These are phyloP conservation scores for Oikopleura vanhoeffeni DNA, from an alignment of 23 tunicate species.

Conservation along the genomic window DNA sequence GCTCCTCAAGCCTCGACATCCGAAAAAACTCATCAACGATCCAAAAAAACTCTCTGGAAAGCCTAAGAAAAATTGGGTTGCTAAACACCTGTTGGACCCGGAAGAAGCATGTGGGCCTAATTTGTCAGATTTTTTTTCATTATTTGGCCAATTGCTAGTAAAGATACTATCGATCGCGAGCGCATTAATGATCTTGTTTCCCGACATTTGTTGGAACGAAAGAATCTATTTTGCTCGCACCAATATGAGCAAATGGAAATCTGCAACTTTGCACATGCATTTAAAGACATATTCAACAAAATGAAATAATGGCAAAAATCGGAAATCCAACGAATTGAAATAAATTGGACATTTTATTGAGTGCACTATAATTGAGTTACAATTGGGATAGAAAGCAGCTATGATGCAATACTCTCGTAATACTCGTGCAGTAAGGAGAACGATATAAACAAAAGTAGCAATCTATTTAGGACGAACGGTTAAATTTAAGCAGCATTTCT, in stretches of 20 bases:
- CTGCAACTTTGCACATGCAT: not conserved
- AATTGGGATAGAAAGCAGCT: not conserved
- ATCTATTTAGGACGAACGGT: not conserved
- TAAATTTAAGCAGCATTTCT: no score
- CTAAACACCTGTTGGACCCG: not conserved
- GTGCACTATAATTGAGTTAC: not conserved
- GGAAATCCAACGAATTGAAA: not conserved
- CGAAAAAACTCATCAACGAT: not conserved
- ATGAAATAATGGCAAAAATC: not conserved
- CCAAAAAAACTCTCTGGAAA: not conserved
- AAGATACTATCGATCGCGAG: not conserved
- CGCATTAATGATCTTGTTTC: not conserved
- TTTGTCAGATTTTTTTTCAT: not conserved
- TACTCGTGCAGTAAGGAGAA: not conserved
- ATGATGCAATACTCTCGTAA: not conserved
- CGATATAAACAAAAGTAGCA: not conserved
- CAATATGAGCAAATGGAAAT: slow-evolving; percentile 15
- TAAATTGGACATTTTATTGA: not conserved
- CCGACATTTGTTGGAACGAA: not conserved
- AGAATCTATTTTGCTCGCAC: not conserved
- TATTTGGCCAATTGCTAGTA: not conserved
- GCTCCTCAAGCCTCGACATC: not conserved
- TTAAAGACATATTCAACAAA: no score
- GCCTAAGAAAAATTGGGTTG: not conserved
- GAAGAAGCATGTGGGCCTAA: slow-evolving; percentile 6